These are phyloP conservation scores for Virgularia gustaviana DNA, from an alignment of 92 coral and sea anemone species.

Conservation along the genomic window DNA sequence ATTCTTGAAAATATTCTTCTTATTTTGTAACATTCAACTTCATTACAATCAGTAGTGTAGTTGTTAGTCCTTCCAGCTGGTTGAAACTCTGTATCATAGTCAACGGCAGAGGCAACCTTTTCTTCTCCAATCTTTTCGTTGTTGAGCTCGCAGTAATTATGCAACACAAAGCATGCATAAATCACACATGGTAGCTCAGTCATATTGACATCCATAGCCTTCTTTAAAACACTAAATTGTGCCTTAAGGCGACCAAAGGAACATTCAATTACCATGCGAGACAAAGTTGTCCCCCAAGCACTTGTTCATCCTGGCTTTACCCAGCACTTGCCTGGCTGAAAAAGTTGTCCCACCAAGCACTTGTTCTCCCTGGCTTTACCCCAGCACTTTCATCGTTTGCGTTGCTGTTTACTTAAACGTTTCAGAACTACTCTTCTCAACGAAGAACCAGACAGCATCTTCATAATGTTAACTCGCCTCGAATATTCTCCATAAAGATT, in stretches of 20 bases:
- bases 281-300: no score
- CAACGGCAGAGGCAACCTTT: slow-evolving; percentile 34
- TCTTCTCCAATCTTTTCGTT: slow-evolving; percentile 44
- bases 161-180: slow-evolving; percentile 66
- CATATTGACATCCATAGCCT: slow-evolving; percentile 57
- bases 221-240: slow-evolving; percentile 48
- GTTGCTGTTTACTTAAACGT: no score
- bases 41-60: slow-evolving; percentile 37
- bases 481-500: no score
- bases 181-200: slow-evolving; percentile 52
- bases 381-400: no score
- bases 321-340: no score
- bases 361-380: no score
- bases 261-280: slow-evolving; percentile 62
- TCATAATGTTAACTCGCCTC: no score
- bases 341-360: no score
- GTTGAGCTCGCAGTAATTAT: slow-evolving; percentile 59
- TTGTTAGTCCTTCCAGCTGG: slow-evolving; percentile 28
- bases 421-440: no score
- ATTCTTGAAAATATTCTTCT: slow-evolving; percentile 37
- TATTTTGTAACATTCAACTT: slow-evolving; percentile 45
- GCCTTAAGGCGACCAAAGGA: slow-evolving; percentile 58
- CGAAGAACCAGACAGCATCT: no score
- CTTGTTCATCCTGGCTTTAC: no score
- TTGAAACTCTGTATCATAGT: slow-evolving; percentile 47